phyloP scores from a whole-genome alignment of 1,140 invertebrate genomes.

The Drosophila rhopaloa region DNA sequence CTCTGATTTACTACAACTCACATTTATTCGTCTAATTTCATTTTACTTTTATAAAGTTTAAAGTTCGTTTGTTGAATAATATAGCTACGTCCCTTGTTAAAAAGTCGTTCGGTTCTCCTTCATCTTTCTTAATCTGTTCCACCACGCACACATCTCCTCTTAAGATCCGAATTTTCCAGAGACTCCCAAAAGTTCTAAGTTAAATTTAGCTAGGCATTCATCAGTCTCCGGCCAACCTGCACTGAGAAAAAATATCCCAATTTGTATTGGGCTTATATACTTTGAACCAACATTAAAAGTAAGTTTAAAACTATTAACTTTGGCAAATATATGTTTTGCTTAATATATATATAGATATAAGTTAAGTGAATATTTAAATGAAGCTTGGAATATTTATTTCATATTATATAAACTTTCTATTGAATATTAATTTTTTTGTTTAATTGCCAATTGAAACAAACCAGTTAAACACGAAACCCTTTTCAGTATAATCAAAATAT shows the following conservation, averaged over 20 bases:
- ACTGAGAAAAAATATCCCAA: conserved; percentile 4
- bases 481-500: too few species aligned
- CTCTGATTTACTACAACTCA: background rate
- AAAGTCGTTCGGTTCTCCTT: conserved; percentile 9
- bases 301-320: too few species aligned
- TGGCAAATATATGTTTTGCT: too few species aligned
- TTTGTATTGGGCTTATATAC: too few species aligned
- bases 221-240: conserved; percentile 8
- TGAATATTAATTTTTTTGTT: too few species aligned
- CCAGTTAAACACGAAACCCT: too few species aligned
- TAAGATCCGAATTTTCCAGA: conserved; percentile 9
- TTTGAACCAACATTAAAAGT: too few species aligned
- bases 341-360: too few species aligned
- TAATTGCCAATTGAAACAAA: too few species aligned
- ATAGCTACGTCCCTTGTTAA: conserved; percentile 3
- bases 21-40: background rate
- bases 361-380: too few species aligned
- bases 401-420: too few species aligned
- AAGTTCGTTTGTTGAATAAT: background rate
- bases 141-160: conserved; percentile 13
- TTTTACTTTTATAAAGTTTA: background rate
- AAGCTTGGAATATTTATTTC: too few species aligned
- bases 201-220: conserved; percentile 37
- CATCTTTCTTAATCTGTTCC: conserved; percentile 27
- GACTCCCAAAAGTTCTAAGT: conserved; percentile 30